Evolutionary conservation across 2,888 invertebrate species (phyloP), one percentile per base, ranked within the genome.

Genomic region (Melinaea marsaeus): DNA sequence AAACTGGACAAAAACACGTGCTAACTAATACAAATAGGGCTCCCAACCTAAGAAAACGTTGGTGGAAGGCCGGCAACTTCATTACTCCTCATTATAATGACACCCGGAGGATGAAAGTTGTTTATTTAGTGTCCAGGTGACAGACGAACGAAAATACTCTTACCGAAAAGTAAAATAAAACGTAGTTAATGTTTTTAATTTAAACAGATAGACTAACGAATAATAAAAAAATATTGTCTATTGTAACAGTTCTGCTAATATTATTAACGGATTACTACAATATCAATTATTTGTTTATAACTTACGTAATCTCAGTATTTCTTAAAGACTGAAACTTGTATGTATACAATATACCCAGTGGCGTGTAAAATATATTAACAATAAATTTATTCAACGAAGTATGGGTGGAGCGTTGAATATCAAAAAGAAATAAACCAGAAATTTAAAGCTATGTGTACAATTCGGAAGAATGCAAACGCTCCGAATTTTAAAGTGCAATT

Each of bases 51-150:
- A 85, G 83, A 85, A 86, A 88, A 86, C 83, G 84, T 78, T 72
- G 74, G 76, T 69, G 66, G 69, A 77, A 76, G 77, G 84, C 78
- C 78, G 80, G 79, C 71, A 78, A 85, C 84, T 85, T 88, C 88
- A 90, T 90, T 88, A 87, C 75, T 89, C 84, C 82, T 88, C 85
- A 88, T 90, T 90, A 88, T 84, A 87, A 84, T 78, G 81, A 79
- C 83, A 75, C 83, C 83, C 79, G 76, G 78, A 78, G 83, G 81
- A 84, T 84, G 81, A 83, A 85, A 86, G 83, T 86, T 86, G 82
- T 82, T 88, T 87, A 84, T 87, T 85, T 84, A 84, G 86, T 82
- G 78, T 71, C 76, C 75, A 74, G 74, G 83, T 86, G 87, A 88
- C 87, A 85, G 83, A 87, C 84, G 83, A 78, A 84, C 82, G 81